Evolutionary conservation across 2,888 invertebrate genomes (phyloP), one percentile per base, ranked within the genome.

Genomic region (Microplitis deprimator): DNA sequence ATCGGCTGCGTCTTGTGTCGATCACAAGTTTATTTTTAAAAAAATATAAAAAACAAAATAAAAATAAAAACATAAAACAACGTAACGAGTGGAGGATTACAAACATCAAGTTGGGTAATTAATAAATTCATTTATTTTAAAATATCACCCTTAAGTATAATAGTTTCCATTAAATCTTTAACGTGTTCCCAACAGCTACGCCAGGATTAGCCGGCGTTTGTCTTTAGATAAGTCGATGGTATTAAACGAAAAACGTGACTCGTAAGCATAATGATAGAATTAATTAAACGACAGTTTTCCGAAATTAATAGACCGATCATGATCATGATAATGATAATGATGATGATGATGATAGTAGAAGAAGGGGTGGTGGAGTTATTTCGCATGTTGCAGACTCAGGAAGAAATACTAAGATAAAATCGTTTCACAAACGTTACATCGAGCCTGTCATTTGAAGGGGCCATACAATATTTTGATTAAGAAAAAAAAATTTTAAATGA

Each of bases 371-470:
- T n/a, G n/a, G 79, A 78, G 77, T 70, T 78, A 82, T 80, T 80
- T 83, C 81, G 84, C 85, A 85, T 84, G 88, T 86, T 86, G 87
- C 87, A 87, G 87, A 87, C 87, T 87, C 87, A 83, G 84, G 84
- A 86, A 84, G 79, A 83, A 83, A 80, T 62, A 17, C n/a, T 62
- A 20, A 68, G 20, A 81, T 29, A 79, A 77, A 83, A 81, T 80
- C 80, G 81, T 83, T 83, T 82, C 81, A 84, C 80, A 78, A 81
- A 74, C 40, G 29, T 79, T 83, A 87, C 87, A 86, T 87, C 86
- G 87, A 88, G 88, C 87, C 89, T 89, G 88, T 87, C 85, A 87
- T 84, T 29, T 85, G 85, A 85, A 81, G 89, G 88, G 88, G 89
- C 88, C 89, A 88, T 88, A 89, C 89, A 71, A 67, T 38, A 71